phyloP scores from a whole-genome alignment of 2,888 invertebrate genomes.

The Tiphia femorata region DNA sequence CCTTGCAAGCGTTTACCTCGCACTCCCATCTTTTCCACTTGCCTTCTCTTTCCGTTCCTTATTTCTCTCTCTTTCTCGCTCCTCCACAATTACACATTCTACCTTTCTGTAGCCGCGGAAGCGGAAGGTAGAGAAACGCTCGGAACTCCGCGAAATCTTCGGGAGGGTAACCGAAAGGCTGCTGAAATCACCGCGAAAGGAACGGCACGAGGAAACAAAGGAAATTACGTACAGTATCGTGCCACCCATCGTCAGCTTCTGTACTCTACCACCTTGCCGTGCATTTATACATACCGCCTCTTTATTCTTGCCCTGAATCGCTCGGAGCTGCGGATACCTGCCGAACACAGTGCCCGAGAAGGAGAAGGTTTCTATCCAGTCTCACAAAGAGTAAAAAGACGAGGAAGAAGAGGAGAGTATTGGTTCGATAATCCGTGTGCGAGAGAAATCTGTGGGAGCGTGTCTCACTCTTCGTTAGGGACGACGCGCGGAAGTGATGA shows the following conservation, averaged over 20 bases:
- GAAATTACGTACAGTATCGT: conserved; percentile 44
- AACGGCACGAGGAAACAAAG: conserved; percentile 44
- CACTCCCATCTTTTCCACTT: not conserved
- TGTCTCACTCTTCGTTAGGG: conserved; percentile 45
- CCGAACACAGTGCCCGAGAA: too few relatives aligned
- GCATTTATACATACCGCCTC: conserved; percentile 24
- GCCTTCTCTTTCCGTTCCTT: not conserved
- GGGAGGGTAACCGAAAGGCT: conserved; percentile 44
- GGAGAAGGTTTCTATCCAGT: not conserved
- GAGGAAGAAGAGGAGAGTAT: conserved; percentile 1
- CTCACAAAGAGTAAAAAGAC: not conserved
- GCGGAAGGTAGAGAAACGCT: conserved; percentile 13
- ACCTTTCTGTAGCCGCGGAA: conserved; percentile 8
- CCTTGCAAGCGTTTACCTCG: not conserved
- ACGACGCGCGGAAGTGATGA: conserved; percentile 22
- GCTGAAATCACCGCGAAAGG: conserved; percentile 41
- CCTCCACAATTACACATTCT: conserved; percentile 41
- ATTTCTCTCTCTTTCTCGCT: conserved; percentile 7
- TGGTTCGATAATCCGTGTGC: conserved; percentile 33
- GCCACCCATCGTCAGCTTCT: conserved; percentile 25
- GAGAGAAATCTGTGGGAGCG: conserved; percentile 27
- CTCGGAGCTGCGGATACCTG: too few relatives aligned
- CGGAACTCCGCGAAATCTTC: conserved; percentile 39
- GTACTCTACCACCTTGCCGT: conserved; percentile 1
- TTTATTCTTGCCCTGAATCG: not conserved